A percentile compares a stretch with the other conserved stretches of the same genome.
phyloP scores from a whole-genome alignment of 2,888 invertebrate genomes.

The Thymelicus acteon region DNA sequence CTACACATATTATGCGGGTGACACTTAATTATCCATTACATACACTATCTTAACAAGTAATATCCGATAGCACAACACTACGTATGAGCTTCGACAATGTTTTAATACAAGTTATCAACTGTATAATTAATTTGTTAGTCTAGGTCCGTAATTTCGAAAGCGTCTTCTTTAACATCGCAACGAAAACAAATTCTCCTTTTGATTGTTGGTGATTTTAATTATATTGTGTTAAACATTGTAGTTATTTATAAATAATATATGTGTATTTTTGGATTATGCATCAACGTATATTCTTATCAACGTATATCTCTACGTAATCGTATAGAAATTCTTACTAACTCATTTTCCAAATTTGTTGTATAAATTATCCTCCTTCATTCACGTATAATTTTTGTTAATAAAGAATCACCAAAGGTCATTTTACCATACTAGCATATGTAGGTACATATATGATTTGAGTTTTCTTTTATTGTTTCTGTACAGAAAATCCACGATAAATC shows the following conservation, averaged over 20 bases:
- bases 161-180: not conserved
- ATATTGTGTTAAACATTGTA: not conserved
- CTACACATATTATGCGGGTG: conserved; percentile 48
- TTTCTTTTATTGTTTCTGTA: not conserved
- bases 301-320: too few relatives aligned
- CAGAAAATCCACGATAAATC: not conserved
- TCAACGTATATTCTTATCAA: too few relatives aligned
- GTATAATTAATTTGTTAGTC: not conserved
- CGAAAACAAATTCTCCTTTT: not conserved
- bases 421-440: not conserved
- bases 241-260: too few relatives aligned
- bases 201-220: not conserved
- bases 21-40: conserved; percentile 50
- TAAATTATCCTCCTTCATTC: not conserved
- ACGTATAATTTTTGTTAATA: not conserved
- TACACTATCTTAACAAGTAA: conserved; percentile 42
- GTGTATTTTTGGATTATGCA: too few relatives aligned
- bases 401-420: not conserved
- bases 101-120: not conserved
- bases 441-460: not conserved
- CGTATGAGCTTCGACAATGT: not conserved
- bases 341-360: not conserved
- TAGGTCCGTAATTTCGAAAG: conserved; percentile 4
- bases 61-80: conserved; percentile 33
- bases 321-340: too few relatives aligned